Base-by-base conservation (phyloP, 92 coral and sea anemone species). In the Epizoanthus ramosus region DNA sequence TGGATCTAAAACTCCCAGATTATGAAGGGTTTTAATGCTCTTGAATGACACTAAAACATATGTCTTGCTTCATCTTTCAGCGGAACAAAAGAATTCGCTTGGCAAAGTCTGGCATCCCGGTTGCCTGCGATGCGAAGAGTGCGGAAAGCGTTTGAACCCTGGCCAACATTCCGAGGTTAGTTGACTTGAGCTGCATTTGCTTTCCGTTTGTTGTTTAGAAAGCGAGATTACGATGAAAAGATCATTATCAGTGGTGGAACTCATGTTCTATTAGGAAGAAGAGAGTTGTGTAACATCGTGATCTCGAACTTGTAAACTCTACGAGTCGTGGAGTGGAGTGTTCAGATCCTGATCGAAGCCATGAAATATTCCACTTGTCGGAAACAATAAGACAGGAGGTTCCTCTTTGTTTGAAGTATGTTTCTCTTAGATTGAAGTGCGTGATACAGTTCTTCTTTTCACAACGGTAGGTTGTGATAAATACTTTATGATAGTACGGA, bases 41-140 rank as follows among this genome's bases (percentile, higher is more conserved):
- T 24, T 61, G 18, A 18, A 33, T 81, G n/a, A 28, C 1, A 17
- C 35, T 47, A 35, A 77, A 8, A 14, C 14, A 3, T 60, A 43
- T 39, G 17, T 28, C 43, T 7, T 71, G 43, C 19, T 63, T 68
- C 58, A 0, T 33, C 21, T 87, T 87, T 24, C 86, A 95, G 98
- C 98, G 75, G 98, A 95, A 59, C 98, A 95, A 84, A 91, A 91
- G 85, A 89, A 95, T 79, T 95, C 98, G 12, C 85, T 97, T 24
- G 99, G 99, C 23, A 97, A 97, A 85, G 94, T 87, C 5, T 97
- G 99, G 99, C 99, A 97, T 75, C 99, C 99, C 8, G 88, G 91
- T 19, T 97, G 99, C 83, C 81, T 97, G 52, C 83, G 98, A 73
- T 97, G 99, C 68, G 98, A 97, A 65, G 99, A 97, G 83, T 97